Percentiles rank a stretch among this genome's conserved stretches.
phyloP scores from a whole-genome alignment of 1,140 invertebrate genomes.

The Drosophila gunungcola region DNA sequence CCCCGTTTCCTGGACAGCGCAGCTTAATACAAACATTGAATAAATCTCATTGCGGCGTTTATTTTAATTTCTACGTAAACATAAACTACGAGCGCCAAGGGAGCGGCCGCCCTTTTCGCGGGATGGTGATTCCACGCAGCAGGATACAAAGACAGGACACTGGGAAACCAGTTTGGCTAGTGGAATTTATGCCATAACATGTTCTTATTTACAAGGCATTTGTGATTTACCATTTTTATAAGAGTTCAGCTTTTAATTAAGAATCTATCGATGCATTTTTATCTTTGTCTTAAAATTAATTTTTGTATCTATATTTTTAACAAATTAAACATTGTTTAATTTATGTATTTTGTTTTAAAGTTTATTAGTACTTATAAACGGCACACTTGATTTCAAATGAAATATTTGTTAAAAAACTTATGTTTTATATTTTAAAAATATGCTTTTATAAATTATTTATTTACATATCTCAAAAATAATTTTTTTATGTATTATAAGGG shows the following conservation, averaged over 20 bases:
- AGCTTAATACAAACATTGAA: constrained; percentile 82
- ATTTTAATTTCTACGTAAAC: constrained; percentile 83
- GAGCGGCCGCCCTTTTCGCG: constrained; percentile 28
- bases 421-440: no score
- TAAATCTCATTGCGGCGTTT: constrained; percentile 80
- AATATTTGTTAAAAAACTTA: no score
- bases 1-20: constrained; percentile 59
- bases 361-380: no score
- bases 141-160: constrained; percentile 15
- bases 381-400: no score
- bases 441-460: no score
- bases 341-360: no score
- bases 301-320: no score
- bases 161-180: constrained; percentile 26
- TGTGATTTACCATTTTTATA: constrained; percentile 38
- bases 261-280: neutral
- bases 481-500: no score
- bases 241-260: constrained; percentile 18
- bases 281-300: neutral
- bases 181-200: constrained; percentile 43
- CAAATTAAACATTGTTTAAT: no score
- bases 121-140: constrained; percentile 17
- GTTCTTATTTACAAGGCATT: constrained; percentile 33
- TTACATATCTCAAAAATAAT: no score
- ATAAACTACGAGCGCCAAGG: constrained; percentile 76